Percentiles rank a stretch among this genome's conserved stretches.
Conservation (phyloP, 2,888 invertebrate genomes). For the Cyaniris semiargus region DNA sequence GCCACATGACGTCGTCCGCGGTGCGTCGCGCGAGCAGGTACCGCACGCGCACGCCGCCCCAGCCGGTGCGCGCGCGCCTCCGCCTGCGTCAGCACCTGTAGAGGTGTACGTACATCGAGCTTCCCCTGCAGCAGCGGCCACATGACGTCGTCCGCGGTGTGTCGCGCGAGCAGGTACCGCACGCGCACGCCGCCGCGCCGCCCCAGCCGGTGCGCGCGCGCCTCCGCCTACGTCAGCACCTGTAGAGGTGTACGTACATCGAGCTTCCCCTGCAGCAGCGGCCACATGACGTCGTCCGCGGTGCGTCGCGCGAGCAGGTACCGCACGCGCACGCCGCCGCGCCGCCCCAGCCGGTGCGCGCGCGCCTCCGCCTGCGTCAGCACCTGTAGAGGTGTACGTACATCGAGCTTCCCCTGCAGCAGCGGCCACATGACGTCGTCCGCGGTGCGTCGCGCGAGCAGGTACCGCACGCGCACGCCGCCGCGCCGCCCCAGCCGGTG, state of each 20-base stretch:
- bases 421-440: conserved; percentile 96
- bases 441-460: conserved; percentile 91
- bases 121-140: conserved; percentile 94
- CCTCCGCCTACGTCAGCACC: conserved; percentile 95
- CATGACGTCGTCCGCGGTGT: conserved; percentile 94
- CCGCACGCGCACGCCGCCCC: conserved; percentile 90
- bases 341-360: conserved; percentile 96
- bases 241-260: conserved; percentile 49
- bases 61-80: conserved; percentile 97
- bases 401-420: conserved; percentile 86
- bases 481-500: conserved; percentile 95
- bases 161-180: conserved; percentile 91
- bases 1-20: conserved; percentile 96
- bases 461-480: conserved; percentile 89
- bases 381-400: conserved; percentile 62
- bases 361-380: conserved; percentile 97
- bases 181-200: conserved; percentile 88
- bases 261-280: conserved; percentile 88
- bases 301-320: conserved; percentile 94
- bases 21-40: conserved; percentile 94
- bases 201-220: conserved; percentile 96
- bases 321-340: conserved; percentile 86
- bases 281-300: conserved; percentile 96
- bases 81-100: conserved; percentile 89
- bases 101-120: conserved; percentile 58